Evolutionary conservation across 2,888 invertebrate genomes (phyloP), one percentile per base, ranked within the genome.

Genomic region (Platerodrilus igneus): DNA sequence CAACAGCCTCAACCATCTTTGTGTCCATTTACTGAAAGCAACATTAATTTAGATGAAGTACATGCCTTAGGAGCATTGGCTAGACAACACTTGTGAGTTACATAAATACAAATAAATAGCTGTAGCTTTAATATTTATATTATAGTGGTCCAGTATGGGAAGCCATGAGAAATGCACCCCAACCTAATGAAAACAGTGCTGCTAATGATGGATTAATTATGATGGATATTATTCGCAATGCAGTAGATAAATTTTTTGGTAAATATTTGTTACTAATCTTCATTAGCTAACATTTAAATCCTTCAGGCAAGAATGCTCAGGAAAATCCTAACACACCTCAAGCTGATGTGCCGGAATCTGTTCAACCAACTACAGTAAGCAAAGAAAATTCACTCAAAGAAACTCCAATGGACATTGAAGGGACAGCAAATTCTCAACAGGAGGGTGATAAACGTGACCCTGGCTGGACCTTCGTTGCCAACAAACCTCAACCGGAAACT

Each of bases 161-260:
- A 10, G 35, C 31, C n/a, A 3, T 46, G 3, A 29, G 36, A 23
- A 43, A 32, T 22, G 26, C 27, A 23, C 17, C 34, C 7, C 23
- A 9, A 20, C 8, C 15, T 9, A 20, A 28, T 5, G 10, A 1
- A 11, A 19, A 4, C 2, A 14, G 10, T 14, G 27, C 16, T 4
- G 16, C 18, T 16, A 18, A 19, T 16, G 21, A 39, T 14, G 40
- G 38, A 27, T 29, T 30, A 4, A 6, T 33, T 22, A 23, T 50
- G 14, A 23, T 41, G 16, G 48, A 51, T 38, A 23, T 46, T 1
- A 33, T 51, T 3, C 48, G 46, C 16, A 51, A 44, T 19, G 46
- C 44, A 15, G 33, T 51, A 4, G 46, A 42, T 10, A 39, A 37
- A 3, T 41, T 46, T 28, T 48, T 51, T 16, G 51, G 48, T 48